These are phyloP conservation scores for Cephus pulcher DNA, from an alignment of 2,888 invertebrate genomes.

Conservation along the genomic window DNA sequence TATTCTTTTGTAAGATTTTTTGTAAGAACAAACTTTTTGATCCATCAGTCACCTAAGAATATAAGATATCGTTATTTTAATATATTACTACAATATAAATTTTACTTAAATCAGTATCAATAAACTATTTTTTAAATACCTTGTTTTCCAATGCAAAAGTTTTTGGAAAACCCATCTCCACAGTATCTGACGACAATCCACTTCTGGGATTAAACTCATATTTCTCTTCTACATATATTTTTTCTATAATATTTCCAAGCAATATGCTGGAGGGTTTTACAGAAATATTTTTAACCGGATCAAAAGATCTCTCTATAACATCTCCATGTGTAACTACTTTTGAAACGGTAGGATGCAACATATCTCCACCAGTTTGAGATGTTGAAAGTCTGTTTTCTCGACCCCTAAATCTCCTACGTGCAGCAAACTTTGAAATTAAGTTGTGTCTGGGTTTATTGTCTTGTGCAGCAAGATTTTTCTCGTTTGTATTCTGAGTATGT, in stretches of 20 bases:
- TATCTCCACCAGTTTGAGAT: constrained; percentile 37
- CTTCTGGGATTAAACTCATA: constrained; percentile 20
- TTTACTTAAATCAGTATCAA: background rate
- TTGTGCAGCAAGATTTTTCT: background rate
- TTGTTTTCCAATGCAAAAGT: constrained; percentile 44
- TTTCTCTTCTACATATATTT: constrained; percentile 34
- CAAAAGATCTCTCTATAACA: constrained; percentile 12
- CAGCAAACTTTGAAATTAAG: constrained; percentile 51
- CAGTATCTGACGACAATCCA: constrained; percentile 1
- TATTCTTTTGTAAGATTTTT: constrained; percentile 26
- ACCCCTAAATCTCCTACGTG: constrained; percentile 30
- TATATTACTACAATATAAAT: background rate
- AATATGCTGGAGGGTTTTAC: constrained; percentile 39
- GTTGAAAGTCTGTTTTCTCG: constrained; percentile 41
- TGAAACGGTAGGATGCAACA: constrained; percentile 34
- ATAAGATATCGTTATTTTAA: constrained; percentile 8
- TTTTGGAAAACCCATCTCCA: constrained; percentile 53
- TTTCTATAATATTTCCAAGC: constrained; percentile 60
- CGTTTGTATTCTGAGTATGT: constrained; percentile 14
- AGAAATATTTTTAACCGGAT: constrained; percentile 41
- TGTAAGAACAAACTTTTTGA: constrained; percentile 51
- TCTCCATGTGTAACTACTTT: constrained; percentile 7
- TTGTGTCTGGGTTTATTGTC: constrained; percentile 15
- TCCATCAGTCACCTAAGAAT: constrained; percentile 29
- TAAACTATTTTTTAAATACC: constrained; percentile 11